Percentiles rank a stretch among this genome's conserved stretches.
These are phyloP conservation scores for Bolinopsis microptera DNA, from an alignment of 37 sponge, comb jelly and placozoan genomes.

Conservation along the genomic window DNA sequence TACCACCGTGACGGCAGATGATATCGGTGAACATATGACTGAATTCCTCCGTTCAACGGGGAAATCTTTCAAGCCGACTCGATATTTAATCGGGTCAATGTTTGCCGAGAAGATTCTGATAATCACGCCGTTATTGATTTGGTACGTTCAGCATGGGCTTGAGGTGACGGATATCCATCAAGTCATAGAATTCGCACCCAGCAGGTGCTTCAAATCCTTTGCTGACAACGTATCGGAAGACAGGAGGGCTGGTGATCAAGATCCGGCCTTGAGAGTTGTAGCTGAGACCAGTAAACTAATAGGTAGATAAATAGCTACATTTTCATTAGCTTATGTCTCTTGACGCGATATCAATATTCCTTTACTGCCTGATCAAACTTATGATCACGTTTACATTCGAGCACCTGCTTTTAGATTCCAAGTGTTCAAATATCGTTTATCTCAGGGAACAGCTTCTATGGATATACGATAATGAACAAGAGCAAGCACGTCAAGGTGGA, in stretches of 20 bases:
- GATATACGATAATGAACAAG: not conserved
- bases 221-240: not conserved
- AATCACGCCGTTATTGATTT: not conserved
- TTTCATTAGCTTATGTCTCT: too few species aligned
- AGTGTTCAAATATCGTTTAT: too few species aligned
- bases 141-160: not conserved
- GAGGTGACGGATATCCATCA: not conserved
- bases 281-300: not conserved
- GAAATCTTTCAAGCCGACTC: not conserved
- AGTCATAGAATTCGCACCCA: not conserved
- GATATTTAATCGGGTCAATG: not conserved
- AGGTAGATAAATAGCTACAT: too few species aligned
- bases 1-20: not conserved
- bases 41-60: not conserved
- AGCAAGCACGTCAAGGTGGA: not conserved
- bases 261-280: not conserved
- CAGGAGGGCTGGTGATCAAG: not conserved
- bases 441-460: not conserved
- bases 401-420: too few species aligned
- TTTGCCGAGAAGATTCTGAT: not conserved
- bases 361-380: too few species aligned
- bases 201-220: not conserved
- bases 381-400: too few species aligned
- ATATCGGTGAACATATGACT: not conserved
- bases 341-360: too few species aligned